Conservation (phyloP, 1,140 invertebrate genomes). For the Calliphora vicina region DNA sequence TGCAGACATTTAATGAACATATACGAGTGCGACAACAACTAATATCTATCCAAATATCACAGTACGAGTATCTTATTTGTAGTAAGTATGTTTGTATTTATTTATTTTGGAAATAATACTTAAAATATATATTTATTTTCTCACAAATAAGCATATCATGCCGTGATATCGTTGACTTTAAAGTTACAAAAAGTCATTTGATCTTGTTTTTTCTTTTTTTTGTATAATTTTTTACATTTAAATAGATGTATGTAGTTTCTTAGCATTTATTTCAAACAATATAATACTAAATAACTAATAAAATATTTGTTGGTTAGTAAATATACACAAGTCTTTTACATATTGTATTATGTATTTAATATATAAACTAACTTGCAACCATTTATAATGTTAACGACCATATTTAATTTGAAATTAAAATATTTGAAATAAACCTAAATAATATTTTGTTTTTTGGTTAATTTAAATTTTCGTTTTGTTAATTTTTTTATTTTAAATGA, state of each 20-base stretch:
- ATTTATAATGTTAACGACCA: neutral
- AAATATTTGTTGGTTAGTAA: neutral
- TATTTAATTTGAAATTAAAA: neutral
- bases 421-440: neutral
- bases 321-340: neutral
- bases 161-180: neutral
- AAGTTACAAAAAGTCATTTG: neutral
- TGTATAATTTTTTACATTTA: neutral
- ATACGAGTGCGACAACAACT: too few species aligned
- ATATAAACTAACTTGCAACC: neutral
- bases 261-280: neutral
- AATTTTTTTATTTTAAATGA: too few species aligned
- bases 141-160: slow-evolving; percentile 1
- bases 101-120: neutral
- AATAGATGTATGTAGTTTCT: neutral
- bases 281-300: neutral
- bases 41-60: neutral
- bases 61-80: neutral
- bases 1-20: too few species aligned
- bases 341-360: neutral
- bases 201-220: neutral
- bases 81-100: neutral
- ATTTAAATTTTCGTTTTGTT: neutral
- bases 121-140: neutral
- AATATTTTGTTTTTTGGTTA: neutral